Evolutionary conservation across 2,888 invertebrate species (phyloP), one percentile per base, ranked within the genome.

Genomic region (Ptychoptera contaminata): DNA sequence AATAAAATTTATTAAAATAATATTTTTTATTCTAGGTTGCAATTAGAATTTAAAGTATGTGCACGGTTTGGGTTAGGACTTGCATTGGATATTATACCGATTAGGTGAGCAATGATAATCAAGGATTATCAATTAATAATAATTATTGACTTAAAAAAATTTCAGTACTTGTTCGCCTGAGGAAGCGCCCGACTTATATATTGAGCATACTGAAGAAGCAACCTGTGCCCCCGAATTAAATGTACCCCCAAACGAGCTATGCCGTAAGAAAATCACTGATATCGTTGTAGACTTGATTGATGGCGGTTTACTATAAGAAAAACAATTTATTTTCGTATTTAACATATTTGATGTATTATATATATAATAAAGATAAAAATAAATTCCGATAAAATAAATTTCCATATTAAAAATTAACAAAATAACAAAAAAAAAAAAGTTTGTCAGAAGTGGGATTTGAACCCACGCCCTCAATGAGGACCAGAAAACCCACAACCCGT

Each of bases 41-140:
- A 70, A 47, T 68, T 70, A 31, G 81, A 82, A 52, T 71, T 80
- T 53, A 71, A 72, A 52, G 67, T 72, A 11, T 75, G 75, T 52
- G 73, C 77, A 8, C 70, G 71, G 39, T 81, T 79, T 52, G 81
- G 78, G 0, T 67, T 81, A 3, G 82, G 82, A 2, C 60, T 77
- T 9, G 77, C 82, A 0, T 55, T 82, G 50, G 82, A 82, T 53
- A 81, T 81, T 63, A 72, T 78, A 49, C 82, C 81, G 1, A 80
- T 81, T 40, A 76, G 72, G 16, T 32, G n/a, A 32, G n/a, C 3
- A 11, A 32, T 7, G 9, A 9, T n/a, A n/a, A n/a, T 11, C n/a
- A 32, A 11, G n/a, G 4, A 32, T 2, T 11, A 7, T 4, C 11
- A 32, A 8, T 11, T 32, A 9, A 5, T 32, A 32, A 4, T 4